Base-by-base conservation (phyloP, 2,113 vertebrate genomes). In the Todiramphus chloris region DNA sequence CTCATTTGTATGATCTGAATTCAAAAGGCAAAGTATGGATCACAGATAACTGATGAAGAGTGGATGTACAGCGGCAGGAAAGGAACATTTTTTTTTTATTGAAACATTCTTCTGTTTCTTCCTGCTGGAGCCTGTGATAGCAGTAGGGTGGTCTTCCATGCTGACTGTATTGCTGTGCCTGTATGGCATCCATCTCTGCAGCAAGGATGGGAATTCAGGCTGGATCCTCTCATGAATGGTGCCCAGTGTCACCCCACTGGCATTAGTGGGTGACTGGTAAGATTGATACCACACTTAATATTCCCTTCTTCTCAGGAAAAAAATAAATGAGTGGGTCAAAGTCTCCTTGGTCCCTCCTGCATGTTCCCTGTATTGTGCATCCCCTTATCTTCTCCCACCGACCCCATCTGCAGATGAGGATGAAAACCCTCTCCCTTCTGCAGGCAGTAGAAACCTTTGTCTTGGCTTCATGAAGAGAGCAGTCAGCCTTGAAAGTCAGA, bases 11-110 rank as follows among this genome's bases (percentile, higher is more conserved):
- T 94, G 92, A 81, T 93, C 90, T 96, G 86, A 84, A 94, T 94
- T 95, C 88, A 87, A 73, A 95, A 96, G 89, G 92, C 83, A 62
- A 91, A 89, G 89, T 92, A 94, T 96, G 80, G 96, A 95, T 96
- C 92, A 82, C 53, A 69, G 93, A 72, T 96, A 95, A 96, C 93
- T 96, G 96, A 94, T 96, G 95, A 87, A 92, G 83, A 96, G 62
- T 76, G 74, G 39, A 84, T 72, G 81, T 84, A 58, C 83, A 69
- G 83, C 74, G 62, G 77, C 69, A 94, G 94, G 89, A 94, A 96
- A 93, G 84, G 58, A 87, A 41, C 23, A 4, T 30, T 66, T 67
- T 30, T 66, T 70, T 66, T 86, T 88, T 63, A 35, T 82, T 56
- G 70, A 91, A 75, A 69, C 48, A 7, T 59, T 63, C 68, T 91